These are phyloP conservation scores for Alauda arvensis DNA, from an alignment of 2,797 vertebrate species.

Conservation along the genomic window DNA sequence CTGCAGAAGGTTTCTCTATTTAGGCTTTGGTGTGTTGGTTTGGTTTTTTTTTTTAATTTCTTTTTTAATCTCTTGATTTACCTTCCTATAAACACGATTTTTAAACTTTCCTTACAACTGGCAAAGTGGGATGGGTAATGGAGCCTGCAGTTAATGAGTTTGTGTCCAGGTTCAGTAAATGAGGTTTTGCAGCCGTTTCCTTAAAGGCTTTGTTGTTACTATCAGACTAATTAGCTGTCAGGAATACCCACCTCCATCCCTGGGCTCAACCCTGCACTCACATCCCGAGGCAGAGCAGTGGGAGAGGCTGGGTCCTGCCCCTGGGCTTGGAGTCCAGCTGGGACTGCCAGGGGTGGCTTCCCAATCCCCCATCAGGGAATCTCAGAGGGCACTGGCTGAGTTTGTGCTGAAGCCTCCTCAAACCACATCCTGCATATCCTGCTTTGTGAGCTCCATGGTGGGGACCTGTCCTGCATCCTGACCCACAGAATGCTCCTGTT, in stretches of 20 bases:
- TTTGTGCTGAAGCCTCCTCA: not conserved
- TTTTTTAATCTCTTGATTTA: not conserved
- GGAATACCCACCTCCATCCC: not conserved
- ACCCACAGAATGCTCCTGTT: not conserved
- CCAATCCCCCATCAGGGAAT: not conserved
- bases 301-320: not conserved
- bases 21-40: not conserved
- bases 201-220: slow-evolving; percentile 39
- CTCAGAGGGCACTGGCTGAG: not conserved
- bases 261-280: not conserved
- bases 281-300: not conserved
- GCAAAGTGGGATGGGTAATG: slow-evolving; percentile 13
- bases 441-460: rapidly evolving
- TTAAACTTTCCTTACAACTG: slow-evolving; percentile 29
- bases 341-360: not conserved
- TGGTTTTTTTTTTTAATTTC: not conserved
- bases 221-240: slow-evolving; percentile 39
- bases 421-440: rapidly evolving
- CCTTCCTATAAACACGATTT: not conserved
- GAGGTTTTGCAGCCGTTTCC: slow-evolving; percentile 41
- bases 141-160: slow-evolving; percentile 48
- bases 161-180: slow-evolving; percentile 8
- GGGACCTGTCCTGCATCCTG: not conserved
- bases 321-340: not conserved
- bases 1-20: slow-evolving; percentile 2